These are phyloP conservation scores for Nothobranchius kuhntae DNA, from an alignment of 2,113 vertebrate genomes.

Conservation along the genomic window DNA sequence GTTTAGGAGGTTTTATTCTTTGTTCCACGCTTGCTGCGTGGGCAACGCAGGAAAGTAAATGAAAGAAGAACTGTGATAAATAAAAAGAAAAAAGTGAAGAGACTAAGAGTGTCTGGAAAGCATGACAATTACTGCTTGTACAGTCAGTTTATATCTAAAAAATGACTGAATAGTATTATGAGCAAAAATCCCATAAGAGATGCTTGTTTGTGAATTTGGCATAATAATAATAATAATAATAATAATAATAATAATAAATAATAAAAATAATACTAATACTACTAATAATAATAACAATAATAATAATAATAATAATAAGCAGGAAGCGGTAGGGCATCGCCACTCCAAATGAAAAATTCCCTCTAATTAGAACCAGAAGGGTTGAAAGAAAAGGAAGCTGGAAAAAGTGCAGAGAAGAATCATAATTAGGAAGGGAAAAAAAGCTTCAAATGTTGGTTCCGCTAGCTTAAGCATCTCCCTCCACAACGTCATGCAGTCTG, in stretches of 20 bases:
- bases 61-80: slow-evolving; percentile 49
- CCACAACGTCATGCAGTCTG: slow-evolving; percentile 80
- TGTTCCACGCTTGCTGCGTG: slow-evolving; percentile 60
- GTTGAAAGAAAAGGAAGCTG: slow-evolving; percentile 31
- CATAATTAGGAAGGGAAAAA: slow-evolving; percentile 71
- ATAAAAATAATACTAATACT: too few species aligned
- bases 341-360: slow-evolving; percentile 52
- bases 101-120: slow-evolving; percentile 24
- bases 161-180: background rate
- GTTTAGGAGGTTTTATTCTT: slow-evolving; percentile 67
- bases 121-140: slow-evolving; percentile 1
- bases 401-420: slow-evolving; percentile 60
- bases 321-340: too few species aligned
- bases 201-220: slow-evolving; percentile 2
- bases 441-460: slow-evolving; percentile 83
- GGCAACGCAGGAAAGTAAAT: slow-evolving; percentile 62
- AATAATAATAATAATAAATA: too few species aligned
- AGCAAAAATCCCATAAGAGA: background rate
- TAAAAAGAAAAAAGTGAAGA: slow-evolving; percentile 42
- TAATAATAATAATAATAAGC: too few species aligned
- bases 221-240: slow-evolving; percentile 11
- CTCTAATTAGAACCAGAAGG: slow-evolving; percentile 44
- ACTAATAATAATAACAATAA: too few species aligned
- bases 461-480: slow-evolving; percentile 83
- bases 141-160: slow-evolving; percentile 1